Evolutionary conservation across 2,888 invertebrate species (phyloP).

Genomic region (Idaea dimidiata): DNA sequence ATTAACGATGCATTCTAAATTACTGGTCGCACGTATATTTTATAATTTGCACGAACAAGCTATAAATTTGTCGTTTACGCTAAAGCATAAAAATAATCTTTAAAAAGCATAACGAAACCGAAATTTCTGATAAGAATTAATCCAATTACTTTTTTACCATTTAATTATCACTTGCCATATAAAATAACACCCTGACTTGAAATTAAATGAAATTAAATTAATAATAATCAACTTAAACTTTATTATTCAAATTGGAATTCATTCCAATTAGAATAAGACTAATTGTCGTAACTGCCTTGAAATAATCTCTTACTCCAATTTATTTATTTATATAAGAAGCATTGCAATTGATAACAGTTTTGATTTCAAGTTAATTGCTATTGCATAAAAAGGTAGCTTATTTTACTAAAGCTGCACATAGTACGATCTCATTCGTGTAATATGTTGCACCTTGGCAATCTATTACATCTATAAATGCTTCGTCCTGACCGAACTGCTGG

Average conservation of each 20-base stretch:
- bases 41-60: not conserved
- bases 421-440: too few relatives aligned
- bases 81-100: not conserved
- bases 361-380: not conserved
- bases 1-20: not conserved
- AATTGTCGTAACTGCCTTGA: not conserved
- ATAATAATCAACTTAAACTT: not conserved
- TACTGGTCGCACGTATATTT: not conserved
- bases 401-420: too few relatives aligned
- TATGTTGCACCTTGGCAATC: too few relatives aligned
- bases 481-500: too few relatives aligned
- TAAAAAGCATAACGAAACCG: too few relatives aligned
- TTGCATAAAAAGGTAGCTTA: too few relatives aligned
- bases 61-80: not conserved
- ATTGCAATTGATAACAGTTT: not conserved
- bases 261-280: not conserved
- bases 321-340: not conserved
- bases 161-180: too few relatives aligned
- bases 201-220: too few relatives aligned
- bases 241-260: not conserved
- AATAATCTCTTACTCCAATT: not conserved
- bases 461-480: too few relatives aligned
- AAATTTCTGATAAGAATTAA: too few relatives aligned
- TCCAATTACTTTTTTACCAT: too few relatives aligned
- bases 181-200: too few relatives aligned